Evolutionary conservation across 2,888 invertebrate genomes (phyloP).

Genomic region (Bibio marci): DNA sequence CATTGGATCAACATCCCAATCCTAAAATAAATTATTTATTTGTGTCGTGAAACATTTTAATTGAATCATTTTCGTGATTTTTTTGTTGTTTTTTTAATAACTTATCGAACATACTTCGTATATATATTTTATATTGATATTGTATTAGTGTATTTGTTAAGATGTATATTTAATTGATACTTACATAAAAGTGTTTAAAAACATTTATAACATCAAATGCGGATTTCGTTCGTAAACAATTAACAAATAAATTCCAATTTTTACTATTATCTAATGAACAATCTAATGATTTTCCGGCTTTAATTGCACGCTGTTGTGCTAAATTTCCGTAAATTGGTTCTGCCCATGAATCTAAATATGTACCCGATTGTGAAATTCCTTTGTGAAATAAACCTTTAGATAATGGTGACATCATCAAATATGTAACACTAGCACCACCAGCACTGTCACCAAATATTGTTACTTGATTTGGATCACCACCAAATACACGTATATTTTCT

Average conservation of each 20-base stretch:
- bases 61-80: too few species aligned
- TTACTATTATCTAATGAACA: conserved; percentile 36
- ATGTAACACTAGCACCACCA: conserved; percentile 48
- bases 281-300: conserved; percentile 39
- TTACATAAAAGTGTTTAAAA: conserved; percentile 50
- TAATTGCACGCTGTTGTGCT: conserved; percentile 37
- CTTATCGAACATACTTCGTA: too few species aligned
- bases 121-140: too few species aligned
- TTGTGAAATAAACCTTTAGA: conserved; percentile 40
- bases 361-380: conserved; percentile 60
- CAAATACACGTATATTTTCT: conserved; percentile 40
- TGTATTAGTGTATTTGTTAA: too few species aligned
- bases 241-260: conserved; percentile 33
- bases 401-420: conserved; percentile 44
- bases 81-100: too few species aligned
- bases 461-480: conserved; percentile 43
- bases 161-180: too few species aligned
- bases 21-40: conserved; percentile 35
- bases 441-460: conserved; percentile 56
- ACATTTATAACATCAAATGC: conserved; percentile 46
- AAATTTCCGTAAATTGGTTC: conserved; percentile 41
- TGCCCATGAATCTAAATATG: conserved; percentile 49
- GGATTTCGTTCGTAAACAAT: conserved; percentile 42
- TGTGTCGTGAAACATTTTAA: too few species aligned
- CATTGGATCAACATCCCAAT: conserved; percentile 64